phyloP scores from a whole-genome alignment of 1,140 invertebrate species.

The Episyrphus balteatus region DNA sequence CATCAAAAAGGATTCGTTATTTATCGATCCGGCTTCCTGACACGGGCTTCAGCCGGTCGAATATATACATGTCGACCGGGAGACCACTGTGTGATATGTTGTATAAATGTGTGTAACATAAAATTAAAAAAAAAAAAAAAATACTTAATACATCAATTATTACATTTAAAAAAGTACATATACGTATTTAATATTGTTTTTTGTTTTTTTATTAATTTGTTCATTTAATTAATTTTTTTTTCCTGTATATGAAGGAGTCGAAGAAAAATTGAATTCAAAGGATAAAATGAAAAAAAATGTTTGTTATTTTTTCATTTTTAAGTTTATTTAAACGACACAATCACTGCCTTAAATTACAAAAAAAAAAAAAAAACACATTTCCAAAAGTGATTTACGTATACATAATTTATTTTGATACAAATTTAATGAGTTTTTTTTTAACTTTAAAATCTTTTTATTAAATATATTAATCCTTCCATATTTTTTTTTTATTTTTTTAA shows the following conservation, averaged over 20 bases:
- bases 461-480: not conserved
- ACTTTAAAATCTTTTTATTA: no score
- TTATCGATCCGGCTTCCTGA: conserved; percentile 59
- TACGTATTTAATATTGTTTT: no score
- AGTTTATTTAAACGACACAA: conserved; percentile 1
- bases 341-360: conserved; percentile 4
- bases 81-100: conserved; percentile 67
- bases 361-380: no score
- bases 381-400: not conserved
- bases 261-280: no score
- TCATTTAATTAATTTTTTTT: no score
- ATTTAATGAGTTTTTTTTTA: not conserved
- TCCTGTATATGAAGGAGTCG: no score
- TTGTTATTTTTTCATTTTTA: not conserved
- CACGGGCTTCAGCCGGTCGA: conserved; percentile 76
- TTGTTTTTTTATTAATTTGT: no score
- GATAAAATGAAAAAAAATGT: conserved; percentile 3
- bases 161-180: no score
- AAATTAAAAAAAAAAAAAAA: no score
- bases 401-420: not conserved
- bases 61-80: conserved; percentile 77
- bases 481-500: not conserved
- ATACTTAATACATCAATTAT: no score
- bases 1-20: conserved; percentile 44
- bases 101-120: conserved; percentile 16